These are phyloP conservation scores for Catocala fraxini DNA, from an alignment of 2,888 invertebrate genomes.

Conservation along the genomic window DNA sequence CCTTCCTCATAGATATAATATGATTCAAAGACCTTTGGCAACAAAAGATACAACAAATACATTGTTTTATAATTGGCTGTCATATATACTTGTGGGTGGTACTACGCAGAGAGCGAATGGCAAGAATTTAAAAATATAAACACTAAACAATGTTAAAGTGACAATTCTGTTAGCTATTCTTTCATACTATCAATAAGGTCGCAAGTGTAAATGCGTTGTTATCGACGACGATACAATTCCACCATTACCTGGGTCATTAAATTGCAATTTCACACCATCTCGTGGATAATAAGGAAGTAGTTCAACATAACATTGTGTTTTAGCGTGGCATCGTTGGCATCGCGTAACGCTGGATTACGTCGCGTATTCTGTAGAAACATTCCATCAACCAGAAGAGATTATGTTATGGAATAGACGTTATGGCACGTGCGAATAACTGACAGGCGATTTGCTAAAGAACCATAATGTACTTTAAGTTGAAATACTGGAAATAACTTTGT, in stretches of 20 bases:
- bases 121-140: conserved; percentile 8
- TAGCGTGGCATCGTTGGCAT: conserved; percentile 60
- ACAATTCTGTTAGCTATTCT: conserved; percentile 7
- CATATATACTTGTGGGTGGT: too few relatives aligned
- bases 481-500: neutral
- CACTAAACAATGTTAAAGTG: conserved; percentile 2
- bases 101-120: too few relatives aligned
- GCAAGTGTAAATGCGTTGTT: conserved; percentile 30
- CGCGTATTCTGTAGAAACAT: conserved; percentile 41
- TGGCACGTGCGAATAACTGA: conserved; percentile 43
- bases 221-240: conserved; percentile 28
- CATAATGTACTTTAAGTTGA: conserved; percentile 19
- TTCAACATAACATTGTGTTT: conserved; percentile 56
- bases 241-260: conserved; percentile 43
- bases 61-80: too few relatives aligned
- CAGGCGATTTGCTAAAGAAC: conserved; percentile 37
- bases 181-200: conserved; percentile 27
- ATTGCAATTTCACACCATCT: conserved; percentile 60
- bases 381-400: conserved; percentile 46
- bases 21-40: too few relatives aligned
- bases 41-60: too few relatives aligned
- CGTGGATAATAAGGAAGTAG: conserved; percentile 60
- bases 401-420: conserved; percentile 31
- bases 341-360: conserved; percentile 60
- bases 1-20: too few relatives aligned